Percentiles rank a stretch among this genome's conserved stretches.
phyloP scores from a whole-genome alignment of 1,140 invertebrate genomes.

The Papilio aristodemus region DNA sequence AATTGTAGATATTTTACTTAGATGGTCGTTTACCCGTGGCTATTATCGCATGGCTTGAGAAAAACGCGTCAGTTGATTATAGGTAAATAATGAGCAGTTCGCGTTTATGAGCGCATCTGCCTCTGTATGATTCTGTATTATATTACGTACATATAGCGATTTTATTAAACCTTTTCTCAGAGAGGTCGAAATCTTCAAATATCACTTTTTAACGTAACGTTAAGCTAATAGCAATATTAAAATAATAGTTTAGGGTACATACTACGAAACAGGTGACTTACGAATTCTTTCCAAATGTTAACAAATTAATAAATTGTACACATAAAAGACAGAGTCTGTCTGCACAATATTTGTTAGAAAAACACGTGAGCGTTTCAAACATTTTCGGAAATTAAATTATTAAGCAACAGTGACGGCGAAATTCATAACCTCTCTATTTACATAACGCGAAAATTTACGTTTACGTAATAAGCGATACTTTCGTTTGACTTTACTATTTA shows the following conservation, averaged over 20 bases:
- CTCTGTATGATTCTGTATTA: not conserved
- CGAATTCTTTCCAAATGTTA: too few relatives aligned
- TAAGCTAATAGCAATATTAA: too few relatives aligned
- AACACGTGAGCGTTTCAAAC: too few relatives aligned
- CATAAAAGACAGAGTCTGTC: too few relatives aligned
- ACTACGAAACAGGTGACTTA: too few relatives aligned
- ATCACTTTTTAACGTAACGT: too few relatives aligned
- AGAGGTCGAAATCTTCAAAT: not conserved
- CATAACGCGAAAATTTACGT: slow-evolving; percentile 36
- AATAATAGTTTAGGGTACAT: too few relatives aligned
- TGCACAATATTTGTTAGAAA: too few relatives aligned
- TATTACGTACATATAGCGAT: not conserved
- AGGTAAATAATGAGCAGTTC: not conserved
- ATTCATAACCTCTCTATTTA: slow-evolving; percentile 40
- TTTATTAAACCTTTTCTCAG: not conserved
- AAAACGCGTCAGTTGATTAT: not conserved
- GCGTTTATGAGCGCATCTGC: not conserved
- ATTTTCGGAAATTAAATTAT: not conserved
- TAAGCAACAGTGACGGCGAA: slow-evolving; percentile 30
- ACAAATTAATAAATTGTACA: too few relatives aligned
- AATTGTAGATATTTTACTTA: too few relatives aligned
- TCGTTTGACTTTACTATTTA: slow-evolving; percentile 44
- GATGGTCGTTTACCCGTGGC: too few relatives aligned
- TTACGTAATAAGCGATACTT: slow-evolving; percentile 42
- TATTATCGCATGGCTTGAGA: not conserved